Evolutionary conservation across 1,140 invertebrate genomes (phyloP).

Genomic region (Phortica variegata): DNA sequence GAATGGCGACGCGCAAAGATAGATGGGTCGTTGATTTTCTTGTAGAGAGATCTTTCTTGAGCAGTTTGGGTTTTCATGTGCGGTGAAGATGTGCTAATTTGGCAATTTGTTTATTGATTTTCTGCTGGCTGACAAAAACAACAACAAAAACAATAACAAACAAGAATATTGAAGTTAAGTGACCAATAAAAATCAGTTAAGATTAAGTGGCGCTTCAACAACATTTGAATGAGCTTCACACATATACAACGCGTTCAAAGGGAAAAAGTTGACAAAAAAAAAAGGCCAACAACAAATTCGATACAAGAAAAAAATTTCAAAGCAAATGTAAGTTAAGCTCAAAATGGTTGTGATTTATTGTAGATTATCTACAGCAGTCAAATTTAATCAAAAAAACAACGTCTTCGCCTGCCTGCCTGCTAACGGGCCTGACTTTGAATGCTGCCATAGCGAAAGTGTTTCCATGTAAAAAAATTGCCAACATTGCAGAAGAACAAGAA

Average conservation of each 20-base stretch:
- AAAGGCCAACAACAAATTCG: too few relatives aligned
- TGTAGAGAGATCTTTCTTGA: too few relatives aligned
- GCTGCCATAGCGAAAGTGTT: constrained; percentile 7
- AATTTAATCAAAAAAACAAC: constrained; percentile 1
- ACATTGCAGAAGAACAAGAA: constrained; percentile 1
- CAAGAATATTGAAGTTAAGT: constrained; percentile 28
- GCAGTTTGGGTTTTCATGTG: too few relatives aligned
- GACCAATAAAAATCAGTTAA: constrained; percentile 52
- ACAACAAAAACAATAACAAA: constrained; percentile 4
- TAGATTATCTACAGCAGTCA: not conserved
- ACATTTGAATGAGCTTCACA: constrained; percentile 2
- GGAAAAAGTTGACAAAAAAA: too few relatives aligned
- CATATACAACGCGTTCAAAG: too few relatives aligned
- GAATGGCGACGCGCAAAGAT: too few relatives aligned
- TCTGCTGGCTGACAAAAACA: constrained; percentile 20
- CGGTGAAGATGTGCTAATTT: constrained; percentile 39
- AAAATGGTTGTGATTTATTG: constrained; percentile 6
- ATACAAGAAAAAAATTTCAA: not conserved
- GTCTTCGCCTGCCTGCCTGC: not conserved
- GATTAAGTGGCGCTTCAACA: constrained; percentile 32
- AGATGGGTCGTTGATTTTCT: too few relatives aligned
- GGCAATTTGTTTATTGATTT: constrained; percentile 55
- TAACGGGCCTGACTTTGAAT: not conserved
- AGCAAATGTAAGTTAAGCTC: too few relatives aligned
- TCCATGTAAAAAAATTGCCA: constrained; percentile 13